These are phyloP conservation scores for Sebastes diaconus DNA, from an alignment of 2,797 vertebrate genomes.

Conservation along the genomic window DNA sequence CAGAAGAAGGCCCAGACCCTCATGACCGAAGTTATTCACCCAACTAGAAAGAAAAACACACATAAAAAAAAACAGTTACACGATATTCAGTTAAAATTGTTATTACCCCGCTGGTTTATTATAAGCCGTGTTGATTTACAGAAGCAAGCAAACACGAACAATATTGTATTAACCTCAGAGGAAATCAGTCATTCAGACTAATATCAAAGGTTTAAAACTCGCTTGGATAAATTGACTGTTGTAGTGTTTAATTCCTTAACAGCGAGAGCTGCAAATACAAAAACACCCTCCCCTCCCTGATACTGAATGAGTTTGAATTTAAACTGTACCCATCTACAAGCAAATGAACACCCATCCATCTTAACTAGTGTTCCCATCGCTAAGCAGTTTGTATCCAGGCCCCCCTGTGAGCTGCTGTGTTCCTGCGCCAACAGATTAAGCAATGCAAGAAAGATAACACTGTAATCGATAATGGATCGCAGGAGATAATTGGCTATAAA, in stretches of 20 bases:
- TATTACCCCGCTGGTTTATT: conserved; percentile 7
- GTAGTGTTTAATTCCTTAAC: conserved; percentile 51
- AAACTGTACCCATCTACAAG: conserved; percentile 67
- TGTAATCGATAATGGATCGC: conserved; percentile 85
- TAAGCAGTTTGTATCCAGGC: conserved; percentile 55
- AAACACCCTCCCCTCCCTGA: not conserved
- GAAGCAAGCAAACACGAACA: conserved; percentile 21
- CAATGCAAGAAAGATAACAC: conserved; percentile 81
- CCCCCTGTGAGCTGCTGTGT: conserved; percentile 55
- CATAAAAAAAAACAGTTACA: conserved; percentile 10
- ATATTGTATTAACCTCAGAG: conserved; percentile 34
- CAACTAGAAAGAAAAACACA: conserved; percentile 83
- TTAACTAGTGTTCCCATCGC: conserved; percentile 62
- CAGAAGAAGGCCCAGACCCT: conserved; percentile 95
- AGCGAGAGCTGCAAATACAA: conserved; percentile 44
- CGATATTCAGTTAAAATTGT: conserved; percentile 17
- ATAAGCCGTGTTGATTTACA: conserved; percentile 1
- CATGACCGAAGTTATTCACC: conserved; percentile 99
- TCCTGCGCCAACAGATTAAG: conserved; percentile 80
- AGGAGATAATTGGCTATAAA: conserved; percentile 86
- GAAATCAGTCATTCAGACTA: conserved; percentile 49
- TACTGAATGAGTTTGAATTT: conserved; percentile 54
- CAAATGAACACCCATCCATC: conserved; percentile 77
- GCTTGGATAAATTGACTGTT: conserved; percentile 47
- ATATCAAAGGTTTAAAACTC: conserved; percentile 40